A percentile compares a stretch with the other conserved stretches of the same genome.
Conservation (phyloP, 2,797 vertebrate species). For the Xiphophorus birchmanni region DNA sequence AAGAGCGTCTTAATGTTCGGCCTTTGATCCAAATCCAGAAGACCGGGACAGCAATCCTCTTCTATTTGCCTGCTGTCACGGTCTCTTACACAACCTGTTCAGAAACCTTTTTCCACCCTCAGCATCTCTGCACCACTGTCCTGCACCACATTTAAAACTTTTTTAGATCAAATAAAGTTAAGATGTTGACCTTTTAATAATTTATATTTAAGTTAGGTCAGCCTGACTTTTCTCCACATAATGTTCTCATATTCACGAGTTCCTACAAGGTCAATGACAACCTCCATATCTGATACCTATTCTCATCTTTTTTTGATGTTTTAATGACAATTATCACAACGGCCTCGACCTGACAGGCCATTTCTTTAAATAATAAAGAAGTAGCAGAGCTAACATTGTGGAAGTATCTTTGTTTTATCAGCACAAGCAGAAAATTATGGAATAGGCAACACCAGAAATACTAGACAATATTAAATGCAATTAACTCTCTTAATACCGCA, state of each 20-base stretch:
- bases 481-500: no score
- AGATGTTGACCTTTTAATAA: neutral
- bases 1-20: constrained; percentile 57
- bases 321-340: neutral
- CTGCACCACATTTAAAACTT: neutral
- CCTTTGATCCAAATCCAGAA: constrained; percentile 69
- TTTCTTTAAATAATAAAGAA: neutral
- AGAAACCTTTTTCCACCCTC: constrained; percentile 17
- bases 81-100: constrained; percentile 32
- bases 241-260: neutral
- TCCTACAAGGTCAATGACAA: neutral
- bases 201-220: neutral
- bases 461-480: no score
- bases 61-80: constrained; percentile 21
- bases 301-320: neutral
- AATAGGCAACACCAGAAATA: no score
- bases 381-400: neutral
- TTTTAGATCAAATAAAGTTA: neutral
- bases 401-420: neutral
- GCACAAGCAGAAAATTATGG: neutral
- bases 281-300: neutral
- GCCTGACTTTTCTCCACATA: neutral
- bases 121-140: constrained; percentile 2
- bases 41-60: constrained; percentile 23
- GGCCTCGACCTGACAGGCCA: neutral